Evolutionary conservation across 2,797 vertebrate genomes (phyloP), one percentile per base, ranked within the genome.

Genomic region (Pseudomugil gertrudae): DNA sequence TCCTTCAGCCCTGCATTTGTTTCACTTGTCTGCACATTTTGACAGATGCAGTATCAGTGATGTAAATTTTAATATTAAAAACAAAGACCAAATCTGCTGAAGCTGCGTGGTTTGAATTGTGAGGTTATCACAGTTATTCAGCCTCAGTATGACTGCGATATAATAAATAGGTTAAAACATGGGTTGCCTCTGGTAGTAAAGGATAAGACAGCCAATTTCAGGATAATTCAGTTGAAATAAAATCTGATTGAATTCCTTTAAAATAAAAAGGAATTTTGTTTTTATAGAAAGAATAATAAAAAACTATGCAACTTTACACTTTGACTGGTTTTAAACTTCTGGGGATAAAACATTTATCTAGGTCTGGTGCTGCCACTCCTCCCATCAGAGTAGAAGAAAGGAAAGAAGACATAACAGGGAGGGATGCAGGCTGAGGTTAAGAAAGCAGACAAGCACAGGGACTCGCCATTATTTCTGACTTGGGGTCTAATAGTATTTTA

Each of bases 401-500:
- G 14, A 51, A 26, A 21, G 57, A 52, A 64, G 62, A 40, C 32
- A 27, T 56, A 38, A 36, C 57, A 43, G 3, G 76, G 32, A 72
- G 24, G 83, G 65, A 85, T 64, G 78, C 78, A 88, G 51, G 72
- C 77, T 72, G 85, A 79, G 87, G 88, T 89, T 86, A 86, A 80
- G 55, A 87, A 85, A 92, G 90, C 83, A 84, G 83, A 86, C 84
- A 84, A 83, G 79, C 78, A 76, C 90, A 89, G 81, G 83, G 86
- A 91, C 86, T 88, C 82, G 79, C 87, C 83, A 84, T 91, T 88
- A 87, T 86, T 91, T 85, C 80, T 87, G 84, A 81, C 83, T 87
- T 72, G 78, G 87, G 86, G 85, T 87, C 83, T 87, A 86, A 90
- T 86, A 87, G 81, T 76, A 86, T 93, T 91, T 90, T 73, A 83